Base-by-base conservation (phyloP, 2,797 vertebrate genomes). In the Toxotes lorentzi region DNA sequence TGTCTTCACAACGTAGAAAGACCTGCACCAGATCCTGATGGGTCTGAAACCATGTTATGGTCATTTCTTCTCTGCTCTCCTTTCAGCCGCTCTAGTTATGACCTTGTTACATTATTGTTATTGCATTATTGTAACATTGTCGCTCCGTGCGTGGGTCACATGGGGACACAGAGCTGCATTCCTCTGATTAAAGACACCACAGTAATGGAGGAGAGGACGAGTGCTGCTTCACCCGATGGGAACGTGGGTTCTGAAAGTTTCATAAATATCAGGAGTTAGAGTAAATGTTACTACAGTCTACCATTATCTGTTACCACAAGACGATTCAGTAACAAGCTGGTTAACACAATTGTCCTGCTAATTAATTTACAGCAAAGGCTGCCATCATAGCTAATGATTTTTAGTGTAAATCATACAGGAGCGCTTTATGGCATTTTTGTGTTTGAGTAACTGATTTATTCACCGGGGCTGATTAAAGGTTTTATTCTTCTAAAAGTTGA, bases 51-150 rank as follows among this genome's bases (percentile, higher is more conserved):
- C 72, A 76, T 35, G 78, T 92, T 88, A 86, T 23, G 8, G 88
- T 88, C 81, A 86, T 90, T 92, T 89, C 89, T 87, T 86, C 82
- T 73, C 65, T 32, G n/a, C 84, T 89, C 67, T 40, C 79, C 81
- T 11, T 92, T 64, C 73, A 89, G 78, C 82, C n/a, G 68, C 79
- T 86, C 78, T 57, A 70, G 65, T 88, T 92, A 87, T 92, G 86
- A 88, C 90, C 79, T 85, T 68, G 89, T 91, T 90, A 90, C 85
- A 83, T 88, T 86, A 88, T 66, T 83, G 80, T 90, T 91, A 93
- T 92, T 92, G 81, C 79, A 88, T 92, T 91, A 92, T 64, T 76
- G 69, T 85, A 78, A 54, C 76, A 50, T 59, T 69, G 89, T 85
- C 61, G 54, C 76, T 82, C 43, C 56, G 69, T 4, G 50, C 2